A percentile compares a stretch with the other conserved stretches of the same genome.
Conservation (phyloP, 1,140 invertebrate genomes). For the Piezodorus guildinii region DNA sequence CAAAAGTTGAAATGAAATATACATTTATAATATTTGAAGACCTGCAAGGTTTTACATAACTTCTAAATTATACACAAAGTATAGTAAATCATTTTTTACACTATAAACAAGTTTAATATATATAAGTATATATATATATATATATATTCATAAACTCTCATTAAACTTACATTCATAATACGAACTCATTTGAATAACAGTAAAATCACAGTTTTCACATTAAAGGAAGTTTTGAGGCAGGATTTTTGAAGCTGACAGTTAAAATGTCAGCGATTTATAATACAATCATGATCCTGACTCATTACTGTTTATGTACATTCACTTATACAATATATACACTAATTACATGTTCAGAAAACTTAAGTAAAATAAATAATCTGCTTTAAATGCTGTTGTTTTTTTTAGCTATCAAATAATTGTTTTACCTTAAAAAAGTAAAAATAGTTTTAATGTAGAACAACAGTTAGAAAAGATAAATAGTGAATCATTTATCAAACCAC, state of each 20-base stretch:
- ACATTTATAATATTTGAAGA: conserved; percentile 7
- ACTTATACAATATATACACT: conserved; percentile 18
- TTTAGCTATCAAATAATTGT: neutral
- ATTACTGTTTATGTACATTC: conserved; percentile 11
- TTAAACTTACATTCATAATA: conserved; percentile 26
- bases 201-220: conserved; percentile 28
- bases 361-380: conserved; percentile 13
- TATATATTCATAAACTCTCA: conserved; percentile 18
- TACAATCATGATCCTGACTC: conserved; percentile 21
- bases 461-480: neutral
- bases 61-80: conserved; percentile 21
- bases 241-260: conserved; percentile 17
- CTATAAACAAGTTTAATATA: conserved; percentile 27
- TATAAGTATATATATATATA: too few relatives aligned
- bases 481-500: neutral
- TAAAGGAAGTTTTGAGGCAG: conserved; percentile 26
- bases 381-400: conserved; percentile 4
- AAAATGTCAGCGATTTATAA: conserved; percentile 3
- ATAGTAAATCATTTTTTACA: conserved; percentile 25
- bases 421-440: conserved; percentile 4
- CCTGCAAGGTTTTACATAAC: conserved; percentile 19
- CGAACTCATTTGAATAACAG: conserved; percentile 24
- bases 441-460: neutral
- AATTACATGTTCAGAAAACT: neutral
- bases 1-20: conserved; percentile 14